A percentile compares a stretch with the other conserved stretches of the same genome.
phyloP scores from a whole-genome alignment of 1,140 invertebrate species.

The Heliconius hewitsoni region DNA sequence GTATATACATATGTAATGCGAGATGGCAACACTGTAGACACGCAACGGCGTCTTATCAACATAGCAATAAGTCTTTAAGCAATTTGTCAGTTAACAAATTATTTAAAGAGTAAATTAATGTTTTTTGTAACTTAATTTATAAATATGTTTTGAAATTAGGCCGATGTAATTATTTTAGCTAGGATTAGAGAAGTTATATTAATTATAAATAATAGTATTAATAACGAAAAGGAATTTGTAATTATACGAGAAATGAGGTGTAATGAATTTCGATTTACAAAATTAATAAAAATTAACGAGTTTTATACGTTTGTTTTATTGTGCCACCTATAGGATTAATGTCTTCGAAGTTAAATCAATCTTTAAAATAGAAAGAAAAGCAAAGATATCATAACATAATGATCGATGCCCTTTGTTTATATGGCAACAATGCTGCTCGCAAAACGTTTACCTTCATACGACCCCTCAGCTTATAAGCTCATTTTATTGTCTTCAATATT shows the following conservation, averaged over 20 bases:
- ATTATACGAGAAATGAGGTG: constrained; percentile 73
- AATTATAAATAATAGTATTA: constrained; percentile 74
- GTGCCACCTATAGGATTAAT: constrained; percentile 5
- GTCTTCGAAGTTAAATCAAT: neutral
- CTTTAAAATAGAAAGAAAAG: constrained; percentile 22
- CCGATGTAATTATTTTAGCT: constrained; percentile 73
- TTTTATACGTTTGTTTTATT: constrained; percentile 67
- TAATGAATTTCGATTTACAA: constrained; percentile 81
- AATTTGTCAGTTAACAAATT: constrained; percentile 45
- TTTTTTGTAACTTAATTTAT: constrained; percentile 69
- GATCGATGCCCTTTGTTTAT: constrained; percentile 52
- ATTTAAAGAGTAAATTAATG: constrained; percentile 52
- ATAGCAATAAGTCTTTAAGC: constrained; percentile 59
- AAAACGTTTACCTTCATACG: constrained; percentile 60
- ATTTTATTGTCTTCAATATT: constrained; percentile 81
- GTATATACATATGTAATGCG: constrained; percentile 35
- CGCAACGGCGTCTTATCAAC: constrained; percentile 40
- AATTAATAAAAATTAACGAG: constrained; percentile 80
- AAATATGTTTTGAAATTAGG: constrained; percentile 63
- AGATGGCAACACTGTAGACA: constrained; percentile 47
- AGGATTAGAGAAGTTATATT: constrained; percentile 69
- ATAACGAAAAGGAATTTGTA: constrained; percentile 78
- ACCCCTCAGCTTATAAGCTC: constrained; percentile 68
- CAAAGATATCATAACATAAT: constrained; percentile 40
- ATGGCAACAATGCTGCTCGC: constrained; percentile 48